Percentiles rank a stretch among this genome's conserved stretches.
These are phyloP conservation scores for Toxotes jaculatrix DNA, from an alignment of 2,113 vertebrate genomes.

Conservation along the genomic window DNA sequence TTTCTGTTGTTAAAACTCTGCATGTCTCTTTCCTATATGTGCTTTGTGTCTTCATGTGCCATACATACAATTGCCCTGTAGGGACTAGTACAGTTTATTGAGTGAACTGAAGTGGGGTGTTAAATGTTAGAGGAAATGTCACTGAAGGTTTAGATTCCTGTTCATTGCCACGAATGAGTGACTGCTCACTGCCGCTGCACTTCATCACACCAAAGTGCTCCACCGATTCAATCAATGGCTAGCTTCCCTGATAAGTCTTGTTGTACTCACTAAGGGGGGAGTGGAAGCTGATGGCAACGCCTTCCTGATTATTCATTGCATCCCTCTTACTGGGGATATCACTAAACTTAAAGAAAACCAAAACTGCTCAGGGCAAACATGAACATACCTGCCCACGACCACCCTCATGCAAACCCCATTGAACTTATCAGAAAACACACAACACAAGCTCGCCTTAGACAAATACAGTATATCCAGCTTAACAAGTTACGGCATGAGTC, in stretches of 20 bases:
- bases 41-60: neutral
- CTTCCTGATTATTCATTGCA: slow-evolving; percentile 26
- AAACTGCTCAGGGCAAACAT: neutral
- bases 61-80: slow-evolving; percentile 29
- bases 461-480: slow-evolving; percentile 7
- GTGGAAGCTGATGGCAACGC: neutral
- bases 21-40: neutral
- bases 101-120: slow-evolving; percentile 60
- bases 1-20: neutral
- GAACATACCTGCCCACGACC: slow-evolving; percentile 22
- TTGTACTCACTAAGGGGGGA: slow-evolving; percentile 7
- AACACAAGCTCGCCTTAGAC: slow-evolving; percentile 14
- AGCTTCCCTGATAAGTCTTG: slow-evolving; percentile 43
- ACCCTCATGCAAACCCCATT: slow-evolving; percentile 4
- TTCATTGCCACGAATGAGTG: slow-evolving; percentile 60
- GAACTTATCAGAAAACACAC: slow-evolving; percentile 11
- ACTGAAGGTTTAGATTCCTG: slow-evolving; percentile 62
- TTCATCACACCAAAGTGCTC: slow-evolving; percentile 63
- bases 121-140: slow-evolving; percentile 67
- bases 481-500: slow-evolving; percentile 25
- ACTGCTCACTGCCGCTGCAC: slow-evolving; percentile 55
- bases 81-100: slow-evolving; percentile 56
- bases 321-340: neutral
- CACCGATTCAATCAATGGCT: slow-evolving; percentile 67
- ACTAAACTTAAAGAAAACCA: neutral